Base-by-base conservation (phyloP, 2,888 invertebrate genomes). In the Branchinecta sandiegonensis region DNA sequence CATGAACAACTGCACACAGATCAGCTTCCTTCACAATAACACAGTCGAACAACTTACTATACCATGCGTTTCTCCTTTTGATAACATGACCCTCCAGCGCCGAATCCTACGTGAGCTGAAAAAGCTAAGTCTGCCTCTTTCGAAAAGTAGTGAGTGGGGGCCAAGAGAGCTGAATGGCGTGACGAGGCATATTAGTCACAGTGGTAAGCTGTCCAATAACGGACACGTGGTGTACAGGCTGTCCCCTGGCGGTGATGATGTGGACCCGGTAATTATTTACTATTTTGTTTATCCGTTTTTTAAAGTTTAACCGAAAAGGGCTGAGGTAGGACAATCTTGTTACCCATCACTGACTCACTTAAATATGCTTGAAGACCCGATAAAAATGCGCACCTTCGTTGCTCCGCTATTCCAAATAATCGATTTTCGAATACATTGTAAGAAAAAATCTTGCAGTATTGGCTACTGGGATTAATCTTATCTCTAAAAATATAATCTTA, bases 191-290 rank as follows among this genome's bases (percentile, higher is more conserved):
- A 71, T 74, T 47, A 73, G 73, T 8, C 72, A 73, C 9, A 71
- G 73, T 69, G 74, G 74, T 8, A 71, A 72, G 48, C 71, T 74
- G 13, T 71, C 74, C 6, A 71, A 72, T 14, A 73, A 73, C 65
- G 72, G 73, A 66, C 74, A 73, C 65, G 69, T 73, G 46, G 69
- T 74, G 13, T 72, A 71, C 47, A 68, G 68, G 17, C 47, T 46
- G 70, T 73, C 63, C 70, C 70, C 65, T 12, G 68, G 71, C 10
- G 65, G 63, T 9, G 70, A 70, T 13, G 71, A 70, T 56, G 70
- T 74, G 7, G 66, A 69, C 65, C 67, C 65, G 67, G 72, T 72
- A 70, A 68, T 69, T 66, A 37, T 37, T 37, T 37, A 6, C 4
- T 37, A 37, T 37, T 37, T 37, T 37, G 0, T 37, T 37, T 6